Evolutionary conservation across 30 jellyfish, hydroid and myxozoan species (phyloP), one percentile per base, ranked within the genome.

Genomic region (Chironex yamaguchii): DNA sequence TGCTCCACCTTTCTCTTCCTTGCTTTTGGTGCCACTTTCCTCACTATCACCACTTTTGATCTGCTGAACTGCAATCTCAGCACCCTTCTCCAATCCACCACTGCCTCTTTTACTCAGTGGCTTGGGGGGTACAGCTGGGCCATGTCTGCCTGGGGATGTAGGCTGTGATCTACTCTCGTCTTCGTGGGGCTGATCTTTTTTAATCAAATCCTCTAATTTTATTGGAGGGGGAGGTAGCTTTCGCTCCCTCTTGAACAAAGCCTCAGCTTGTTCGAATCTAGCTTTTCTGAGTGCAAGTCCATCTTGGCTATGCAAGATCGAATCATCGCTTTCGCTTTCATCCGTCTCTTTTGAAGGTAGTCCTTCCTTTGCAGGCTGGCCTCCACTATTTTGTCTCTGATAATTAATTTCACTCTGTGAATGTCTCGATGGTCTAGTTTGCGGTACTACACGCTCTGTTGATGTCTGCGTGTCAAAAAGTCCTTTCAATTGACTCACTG

Each of bases 141-240:
- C 58, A 9, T 42, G 58, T 17, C 17, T 42, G 17, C 13, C 17
- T 42, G 58, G 58, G 9, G 17, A 42, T 9, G 58, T 17, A 42
- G 9, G 58, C 3, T 85, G 85, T 35, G 74, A 85, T 12, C 89
- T 81, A 36, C 93, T 84, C 53, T 72, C 49, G 20, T 49, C 49
- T 21, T 34, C 49, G 54, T 87, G 67, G 2, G 96, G 96, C 9
- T 89, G 29, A 0, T 87, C 96, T 52, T 87, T 24, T 67, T 76
- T 87, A 17, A 87, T 34, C 49, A 87, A 63, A 20, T 81, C 88
- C 48, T 87, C 91, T 29, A 87, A 82, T 26, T 67, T 87, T 9
- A 87, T 49, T 0, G 96, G 88, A 12, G 96, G 91, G 1, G 87
- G 87, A 1, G 96, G 91, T 35, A 81, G 87, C 79, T 71, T 71